Evolutionary conservation across 2,797 vertebrate species (phyloP), one percentile per base, ranked within the genome.

Genomic region (Triplophysa bombifrons): DNA sequence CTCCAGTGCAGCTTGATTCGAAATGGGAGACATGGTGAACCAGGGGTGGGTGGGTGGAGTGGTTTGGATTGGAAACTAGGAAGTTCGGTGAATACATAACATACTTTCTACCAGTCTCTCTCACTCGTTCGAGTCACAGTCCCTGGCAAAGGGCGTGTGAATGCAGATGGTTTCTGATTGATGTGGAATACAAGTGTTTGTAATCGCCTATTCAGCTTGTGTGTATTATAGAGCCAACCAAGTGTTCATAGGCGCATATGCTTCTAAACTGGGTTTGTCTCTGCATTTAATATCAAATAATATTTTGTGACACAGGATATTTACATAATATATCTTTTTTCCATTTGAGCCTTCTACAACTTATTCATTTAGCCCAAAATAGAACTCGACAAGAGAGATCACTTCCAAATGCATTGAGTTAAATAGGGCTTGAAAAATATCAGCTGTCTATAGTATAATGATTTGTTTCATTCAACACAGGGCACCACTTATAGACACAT

Each of bases 1-100:
- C 64, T 64, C 86, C 86, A 84, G 83, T 87, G 85, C 87, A 86
- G 86, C 85, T 30, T 65, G 84, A 82, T 78, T 78, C 60, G 85
- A 83, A 82, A 85, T 81, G 85, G 81, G 86, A 90, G 83, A 85
- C 72, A 30, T 61, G 60, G 76, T 75, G 84, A 84, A 75, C 79
- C 81, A 71, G 76, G 51, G 85, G 13, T 63, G 74, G 51, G 13
- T 63, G 74, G 51, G 50, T 65, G 48, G 22, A 30, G 61, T 73
- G 69, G 27, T 73, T 30, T 30, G 60, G 60, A 61, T 61, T 30
- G 60, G 60, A 4, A 30, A 30, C 25, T 30, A 7, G 60, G 60
- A 67, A 71, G 66, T 69, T 70, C 17, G 5, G 44, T 70, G 20
- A 68, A 81, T 58, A 63, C 56, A 56, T 64, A 50, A 70, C 75